A percentile compares a stretch with the other conserved stretches of the same genome.
Evolutionary conservation across 2,113 vertebrate genomes (phyloP).

Genomic region (Prietella phreatophila): DNA sequence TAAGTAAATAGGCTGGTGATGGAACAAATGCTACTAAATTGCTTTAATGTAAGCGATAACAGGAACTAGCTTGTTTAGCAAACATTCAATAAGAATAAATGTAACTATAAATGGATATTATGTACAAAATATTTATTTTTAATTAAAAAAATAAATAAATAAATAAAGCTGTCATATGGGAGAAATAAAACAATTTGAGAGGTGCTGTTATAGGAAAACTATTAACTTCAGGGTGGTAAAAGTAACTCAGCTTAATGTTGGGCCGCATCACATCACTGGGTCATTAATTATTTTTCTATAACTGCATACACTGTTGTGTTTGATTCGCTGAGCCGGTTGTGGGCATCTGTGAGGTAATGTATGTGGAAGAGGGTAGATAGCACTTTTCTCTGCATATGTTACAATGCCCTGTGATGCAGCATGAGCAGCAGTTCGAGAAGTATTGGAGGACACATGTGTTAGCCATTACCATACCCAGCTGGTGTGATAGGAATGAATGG

Average conservation of each 20-base stretch:
- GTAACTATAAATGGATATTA: not conserved
- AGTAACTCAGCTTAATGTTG: not conserved
- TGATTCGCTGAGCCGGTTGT: not conserved
- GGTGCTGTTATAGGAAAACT: not conserved
- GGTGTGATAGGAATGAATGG: not conserved
- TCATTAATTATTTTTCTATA: not conserved
- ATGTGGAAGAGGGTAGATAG: not conserved
- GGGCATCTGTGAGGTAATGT: not conserved
- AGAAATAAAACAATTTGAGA: not conserved
- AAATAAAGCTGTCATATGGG: not conserved
- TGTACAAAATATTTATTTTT: not conserved
- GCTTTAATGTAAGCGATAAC: not conserved
- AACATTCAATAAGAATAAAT: not conserved
- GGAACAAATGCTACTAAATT: not conserved
- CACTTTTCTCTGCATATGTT: not conserved
- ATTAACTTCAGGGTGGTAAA: not conserved
- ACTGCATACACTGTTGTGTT: not conserved
- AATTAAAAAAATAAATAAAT: too few relatives aligned
- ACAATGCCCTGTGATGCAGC: not conserved
- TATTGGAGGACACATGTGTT: not conserved
- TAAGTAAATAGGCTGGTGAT: not conserved
- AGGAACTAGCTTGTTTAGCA: not conserved
- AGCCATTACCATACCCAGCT: not conserved
- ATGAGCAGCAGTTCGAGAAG: not conserved
- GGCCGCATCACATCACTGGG: not conserved